These are phyloP conservation scores for Phragmatobia fuliginosa DNA, from an alignment of 2,888 invertebrate species.

Conservation along the genomic window DNA sequence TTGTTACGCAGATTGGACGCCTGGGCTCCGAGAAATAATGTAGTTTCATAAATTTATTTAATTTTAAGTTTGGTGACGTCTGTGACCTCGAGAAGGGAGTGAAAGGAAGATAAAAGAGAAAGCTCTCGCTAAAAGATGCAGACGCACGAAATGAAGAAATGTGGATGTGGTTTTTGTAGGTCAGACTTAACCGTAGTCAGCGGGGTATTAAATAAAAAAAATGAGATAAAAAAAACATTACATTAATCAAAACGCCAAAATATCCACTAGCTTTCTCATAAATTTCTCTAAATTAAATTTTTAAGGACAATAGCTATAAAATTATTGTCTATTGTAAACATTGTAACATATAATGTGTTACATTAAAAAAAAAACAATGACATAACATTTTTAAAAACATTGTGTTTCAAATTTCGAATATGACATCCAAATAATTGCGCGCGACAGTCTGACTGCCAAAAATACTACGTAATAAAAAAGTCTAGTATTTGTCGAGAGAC, in stretches of 20 bases:
- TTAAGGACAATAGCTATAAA: neutral
- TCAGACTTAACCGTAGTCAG: too few relatives aligned
- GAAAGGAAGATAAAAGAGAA: neutral
- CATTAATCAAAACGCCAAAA: neutral
- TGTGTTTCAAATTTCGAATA: neutral
- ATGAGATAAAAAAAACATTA: neutral
- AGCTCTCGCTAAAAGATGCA: too few relatives aligned
- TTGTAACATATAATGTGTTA: neutral
- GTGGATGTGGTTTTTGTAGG: too few relatives aligned
- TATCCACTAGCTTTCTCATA: neutral
- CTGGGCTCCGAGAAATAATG: neutral
- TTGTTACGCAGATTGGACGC: neutral
- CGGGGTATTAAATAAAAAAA: too few relatives aligned
- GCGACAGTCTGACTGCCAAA: conserved; percentile 9
- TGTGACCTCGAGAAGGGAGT: neutral
- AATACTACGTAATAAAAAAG: conserved; percentile 1
- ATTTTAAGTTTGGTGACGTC: neutral
- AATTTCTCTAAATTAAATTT: neutral
- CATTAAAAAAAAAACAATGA: neutral
- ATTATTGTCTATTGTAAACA: neutral
- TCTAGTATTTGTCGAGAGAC: neutral
- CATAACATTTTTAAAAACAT: neutral
- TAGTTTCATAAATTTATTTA: neutral
- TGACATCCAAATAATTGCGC: conserved; percentile 3
- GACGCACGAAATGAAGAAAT: too few relatives aligned